phyloP scores from a whole-genome alignment of 2,113 vertebrate genomes.

The Elachura formosa region DNA sequence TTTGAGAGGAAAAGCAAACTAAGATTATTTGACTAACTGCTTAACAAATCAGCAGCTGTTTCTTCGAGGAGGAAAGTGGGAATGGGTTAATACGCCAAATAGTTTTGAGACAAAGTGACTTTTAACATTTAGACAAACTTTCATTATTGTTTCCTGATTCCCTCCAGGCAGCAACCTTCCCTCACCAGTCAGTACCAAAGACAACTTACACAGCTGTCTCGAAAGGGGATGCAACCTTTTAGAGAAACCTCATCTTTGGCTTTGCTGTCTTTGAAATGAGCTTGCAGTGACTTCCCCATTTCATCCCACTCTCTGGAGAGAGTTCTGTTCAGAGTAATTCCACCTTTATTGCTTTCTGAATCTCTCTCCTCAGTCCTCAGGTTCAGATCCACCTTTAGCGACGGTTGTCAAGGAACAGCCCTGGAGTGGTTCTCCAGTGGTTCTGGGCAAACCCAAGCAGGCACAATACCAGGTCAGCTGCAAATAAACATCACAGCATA shows the following conservation, averaged over 20 bases:
- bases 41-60: not conserved
- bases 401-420: not conserved
- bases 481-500: not conserved
- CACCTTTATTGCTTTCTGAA: not conserved
- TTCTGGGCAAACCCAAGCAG: not conserved
- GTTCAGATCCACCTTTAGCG: not conserved
- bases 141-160: not conserved
- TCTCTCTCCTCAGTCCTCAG: not conserved
- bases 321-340: not conserved
- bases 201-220: not conserved
- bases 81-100: not conserved
- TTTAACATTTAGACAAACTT: not conserved
- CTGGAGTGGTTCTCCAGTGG: not conserved
- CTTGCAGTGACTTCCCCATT: not conserved
- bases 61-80: not conserved
- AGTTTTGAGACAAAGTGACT: not conserved
- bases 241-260: not conserved
- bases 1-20: constrained; percentile 43
- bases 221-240: not conserved
- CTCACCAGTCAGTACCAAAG: not conserved
- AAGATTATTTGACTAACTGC: constrained; percentile 20
- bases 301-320: not conserved
- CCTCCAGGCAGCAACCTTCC: not conserved
- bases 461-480: not conserved
- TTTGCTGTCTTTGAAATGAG: not conserved